Evolutionary conservation across 2,113 vertebrate species (phyloP).

Genomic region (Eidolon helvum): DNA sequence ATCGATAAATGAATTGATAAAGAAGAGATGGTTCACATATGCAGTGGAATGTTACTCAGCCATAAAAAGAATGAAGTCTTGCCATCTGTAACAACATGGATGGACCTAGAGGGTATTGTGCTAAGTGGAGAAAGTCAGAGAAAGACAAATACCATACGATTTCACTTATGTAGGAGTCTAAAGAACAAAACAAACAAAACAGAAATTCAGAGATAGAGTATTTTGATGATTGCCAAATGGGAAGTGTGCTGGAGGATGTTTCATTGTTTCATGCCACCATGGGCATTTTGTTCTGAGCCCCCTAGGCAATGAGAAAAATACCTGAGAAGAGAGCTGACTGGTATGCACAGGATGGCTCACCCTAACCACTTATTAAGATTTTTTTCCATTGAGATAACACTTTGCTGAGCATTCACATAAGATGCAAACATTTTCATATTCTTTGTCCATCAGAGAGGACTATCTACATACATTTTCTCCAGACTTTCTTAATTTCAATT

Average conservation of each 20-base stretch:
- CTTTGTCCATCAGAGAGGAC: background rate
- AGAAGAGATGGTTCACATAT: no score
- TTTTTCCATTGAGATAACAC: background rate
- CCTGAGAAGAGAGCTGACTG: background rate
- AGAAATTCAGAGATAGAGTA: no score
- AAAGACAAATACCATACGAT: no score
- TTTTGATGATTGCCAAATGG: no score
- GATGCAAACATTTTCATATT: background rate
- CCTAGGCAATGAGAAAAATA: background rate
- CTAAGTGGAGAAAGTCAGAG: no score
- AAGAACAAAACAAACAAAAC: no score
- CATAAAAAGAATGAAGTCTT: no score
- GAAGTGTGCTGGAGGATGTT: background rate
- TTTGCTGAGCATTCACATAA: background rate
- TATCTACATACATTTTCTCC: background rate
- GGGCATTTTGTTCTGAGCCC: background rate
- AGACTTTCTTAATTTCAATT: background rate
- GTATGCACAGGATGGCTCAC: background rate
- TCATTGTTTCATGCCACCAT: background rate
- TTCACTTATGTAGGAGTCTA: no score
- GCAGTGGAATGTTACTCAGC: no score
- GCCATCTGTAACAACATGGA: no score
- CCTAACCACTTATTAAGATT: background rate
- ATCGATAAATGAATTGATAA: no score
- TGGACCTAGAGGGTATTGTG: no score